phyloP scores from a whole-genome alignment of 2,888 invertebrate species.

The Dasysyrphus albostriatus region DNA sequence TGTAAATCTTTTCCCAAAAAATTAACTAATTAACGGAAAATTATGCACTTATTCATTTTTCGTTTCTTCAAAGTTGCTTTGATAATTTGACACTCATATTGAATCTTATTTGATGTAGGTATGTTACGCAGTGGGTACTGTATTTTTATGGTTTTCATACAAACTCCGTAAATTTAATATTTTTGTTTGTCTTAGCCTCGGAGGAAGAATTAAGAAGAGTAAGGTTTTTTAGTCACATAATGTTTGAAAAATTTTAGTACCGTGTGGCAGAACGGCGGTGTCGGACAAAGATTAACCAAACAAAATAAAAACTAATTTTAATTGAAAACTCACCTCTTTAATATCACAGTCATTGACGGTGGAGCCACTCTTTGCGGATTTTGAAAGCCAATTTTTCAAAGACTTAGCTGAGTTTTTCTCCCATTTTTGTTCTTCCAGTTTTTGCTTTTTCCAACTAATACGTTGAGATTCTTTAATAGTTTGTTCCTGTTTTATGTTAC shows the following conservation, averaged over 20 bases:
- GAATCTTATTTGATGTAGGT: no score
- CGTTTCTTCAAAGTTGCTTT: no score
- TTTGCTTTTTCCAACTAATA: conserved; percentile 18
- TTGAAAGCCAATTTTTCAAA: conserved; percentile 50
- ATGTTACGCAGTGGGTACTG: no score
- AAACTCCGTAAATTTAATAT: no score
- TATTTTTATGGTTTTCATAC: no score
- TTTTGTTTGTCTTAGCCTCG: no score
- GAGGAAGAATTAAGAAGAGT: not conserved
- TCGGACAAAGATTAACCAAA: not conserved
- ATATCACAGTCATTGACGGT: conserved; percentile 3
- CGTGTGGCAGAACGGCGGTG: no score
- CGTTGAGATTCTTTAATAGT: conserved; percentile 23
- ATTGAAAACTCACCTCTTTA: not conserved
- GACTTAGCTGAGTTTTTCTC: conserved; percentile 49
- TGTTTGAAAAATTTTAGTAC: no score
- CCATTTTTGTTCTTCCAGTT: conserved; percentile 31
- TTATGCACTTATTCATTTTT: no score
- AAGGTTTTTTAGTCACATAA: not conserved
- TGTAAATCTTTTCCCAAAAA: no score
- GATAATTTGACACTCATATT: no score
- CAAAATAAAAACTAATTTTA: not conserved
- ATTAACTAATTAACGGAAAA: no score
- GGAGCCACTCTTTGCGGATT: not conserved
- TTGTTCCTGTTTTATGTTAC: not conserved